Conservation (phyloP, 2,888 invertebrate genomes). For the Acheta domesticus region DNA sequence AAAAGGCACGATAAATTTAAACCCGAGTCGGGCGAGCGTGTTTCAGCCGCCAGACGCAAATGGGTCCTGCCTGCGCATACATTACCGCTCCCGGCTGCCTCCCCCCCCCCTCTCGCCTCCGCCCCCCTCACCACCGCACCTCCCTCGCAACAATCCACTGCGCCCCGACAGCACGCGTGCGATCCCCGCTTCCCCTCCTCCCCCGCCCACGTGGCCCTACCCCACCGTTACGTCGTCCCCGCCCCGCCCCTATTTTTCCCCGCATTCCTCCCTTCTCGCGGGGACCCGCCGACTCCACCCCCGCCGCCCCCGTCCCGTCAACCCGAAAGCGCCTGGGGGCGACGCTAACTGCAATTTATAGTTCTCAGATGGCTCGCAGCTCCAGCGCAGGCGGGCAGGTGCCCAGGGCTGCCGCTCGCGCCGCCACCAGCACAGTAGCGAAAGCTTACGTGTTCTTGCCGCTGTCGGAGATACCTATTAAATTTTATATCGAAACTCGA, state of each 20-base stretch:
- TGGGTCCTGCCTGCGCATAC: conserved; percentile 9
- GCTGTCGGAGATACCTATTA: conserved; percentile 18
- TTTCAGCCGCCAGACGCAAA: neutral
- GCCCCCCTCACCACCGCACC: neutral
- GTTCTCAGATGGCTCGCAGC: neutral
- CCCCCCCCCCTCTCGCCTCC: neutral
- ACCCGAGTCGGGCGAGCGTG: neutral
- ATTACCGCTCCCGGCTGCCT: neutral
- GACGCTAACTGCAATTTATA: neutral
- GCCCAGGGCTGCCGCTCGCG: neutral
- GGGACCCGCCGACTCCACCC: no score
- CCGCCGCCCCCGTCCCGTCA: neutral
- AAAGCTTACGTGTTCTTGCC: neutral
- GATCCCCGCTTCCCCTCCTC: no score
- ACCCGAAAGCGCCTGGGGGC: neutral
- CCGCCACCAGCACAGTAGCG: neutral
- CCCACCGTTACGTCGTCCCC: no score
- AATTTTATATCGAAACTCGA: conserved; percentile 18
- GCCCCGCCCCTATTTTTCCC: no score
- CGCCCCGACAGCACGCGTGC: no score
- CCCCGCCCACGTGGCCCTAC: no score
- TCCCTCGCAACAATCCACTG: no score
- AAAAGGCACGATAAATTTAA: neutral
- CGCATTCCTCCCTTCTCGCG: no score
- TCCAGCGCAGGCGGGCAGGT: neutral